These are phyloP conservation scores for Prochilodus magdalenae DNA, from an alignment of 2,113 vertebrate species.

Conservation along the genomic window DNA sequence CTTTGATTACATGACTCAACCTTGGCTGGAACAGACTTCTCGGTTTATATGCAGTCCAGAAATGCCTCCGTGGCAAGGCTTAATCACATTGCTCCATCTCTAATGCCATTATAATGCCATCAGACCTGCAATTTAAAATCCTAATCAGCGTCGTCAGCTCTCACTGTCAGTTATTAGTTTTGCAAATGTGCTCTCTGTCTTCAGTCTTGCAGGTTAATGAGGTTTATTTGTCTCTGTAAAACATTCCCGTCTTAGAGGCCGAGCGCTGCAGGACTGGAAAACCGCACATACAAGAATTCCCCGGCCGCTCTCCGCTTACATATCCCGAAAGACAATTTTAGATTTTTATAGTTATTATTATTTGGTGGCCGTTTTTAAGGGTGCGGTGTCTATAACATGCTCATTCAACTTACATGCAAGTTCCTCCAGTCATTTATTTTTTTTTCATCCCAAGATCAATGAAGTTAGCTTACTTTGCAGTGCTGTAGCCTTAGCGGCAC, in stretches of 20 bases:
- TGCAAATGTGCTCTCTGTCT: constrained; percentile 21
- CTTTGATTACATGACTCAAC: background rate
- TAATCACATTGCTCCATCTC: constrained; percentile 18
- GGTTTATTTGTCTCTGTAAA: background rate
- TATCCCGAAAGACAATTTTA: background rate
- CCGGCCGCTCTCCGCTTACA: too few relatives aligned
- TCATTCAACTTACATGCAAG: too few relatives aligned
- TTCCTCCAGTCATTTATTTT: too few relatives aligned
- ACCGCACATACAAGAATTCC: too few relatives aligned
- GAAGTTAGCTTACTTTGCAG: constrained; percentile 57
- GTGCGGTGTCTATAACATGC: background rate
- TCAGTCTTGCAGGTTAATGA: background rate
- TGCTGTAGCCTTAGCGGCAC: constrained; percentile 51
- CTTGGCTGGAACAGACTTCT: background rate
- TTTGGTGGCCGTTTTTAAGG: background rate
- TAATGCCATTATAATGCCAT: constrained; percentile 30
- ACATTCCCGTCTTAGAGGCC: background rate
- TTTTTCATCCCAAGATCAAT: constrained; percentile 68
- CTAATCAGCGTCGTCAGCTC: constrained; percentile 17
- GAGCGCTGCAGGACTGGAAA: background rate
- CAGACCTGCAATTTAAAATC: constrained; percentile 21
- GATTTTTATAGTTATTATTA: background rate
- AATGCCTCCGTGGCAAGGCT: constrained; percentile 16
- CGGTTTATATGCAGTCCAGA: constrained; percentile 4
- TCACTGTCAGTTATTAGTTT: constrained; percentile 30